These are phyloP conservation scores for Eristalis tenax DNA, from an alignment of 2,888 invertebrate genomes.

Conservation along the genomic window DNA sequence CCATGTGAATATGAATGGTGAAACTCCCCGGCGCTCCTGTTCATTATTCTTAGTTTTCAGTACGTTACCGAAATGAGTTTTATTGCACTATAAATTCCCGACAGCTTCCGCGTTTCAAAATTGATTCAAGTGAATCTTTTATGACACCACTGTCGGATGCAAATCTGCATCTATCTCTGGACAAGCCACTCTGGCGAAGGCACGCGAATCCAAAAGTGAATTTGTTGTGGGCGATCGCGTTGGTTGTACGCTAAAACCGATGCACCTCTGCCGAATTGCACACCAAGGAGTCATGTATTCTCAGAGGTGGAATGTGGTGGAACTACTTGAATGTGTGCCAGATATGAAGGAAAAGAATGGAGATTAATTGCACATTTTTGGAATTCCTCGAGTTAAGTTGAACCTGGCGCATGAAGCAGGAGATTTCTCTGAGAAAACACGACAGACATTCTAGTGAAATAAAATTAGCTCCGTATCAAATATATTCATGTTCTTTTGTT, in stretches of 20 bases:
- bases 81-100: constrained; percentile 59
- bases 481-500: constrained; percentile 25
- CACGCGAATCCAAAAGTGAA: constrained; percentile 32
- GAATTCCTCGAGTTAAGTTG: constrained; percentile 72
- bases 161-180: constrained; percentile 38
- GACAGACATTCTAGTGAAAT: not conserved
- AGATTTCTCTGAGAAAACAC: not conserved
- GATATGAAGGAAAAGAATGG: constrained; percentile 60
- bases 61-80: constrained; percentile 48
- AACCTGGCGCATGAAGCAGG: constrained; percentile 11
- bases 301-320: constrained; percentile 52
- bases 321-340: constrained; percentile 57
- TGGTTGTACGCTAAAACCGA: constrained; percentile 14
- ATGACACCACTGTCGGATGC: constrained; percentile 33
- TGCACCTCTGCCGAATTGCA: constrained; percentile 16
- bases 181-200: constrained; percentile 16
- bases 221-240: constrained; percentile 38
- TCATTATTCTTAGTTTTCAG: constrained; percentile 18
- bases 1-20: constrained; percentile 40
- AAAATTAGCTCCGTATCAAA: constrained; percentile 2
- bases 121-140: constrained; percentile 43
- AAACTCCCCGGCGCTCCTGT: constrained; percentile 11
- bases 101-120: constrained; percentile 34
- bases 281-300: constrained; percentile 26
- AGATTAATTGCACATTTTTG: constrained; percentile 75